Evolutionary conservation across 2,797 vertebrate species (phyloP), one percentile per base, ranked within the genome.

Genomic region (Macropodus opercularis): DNA sequence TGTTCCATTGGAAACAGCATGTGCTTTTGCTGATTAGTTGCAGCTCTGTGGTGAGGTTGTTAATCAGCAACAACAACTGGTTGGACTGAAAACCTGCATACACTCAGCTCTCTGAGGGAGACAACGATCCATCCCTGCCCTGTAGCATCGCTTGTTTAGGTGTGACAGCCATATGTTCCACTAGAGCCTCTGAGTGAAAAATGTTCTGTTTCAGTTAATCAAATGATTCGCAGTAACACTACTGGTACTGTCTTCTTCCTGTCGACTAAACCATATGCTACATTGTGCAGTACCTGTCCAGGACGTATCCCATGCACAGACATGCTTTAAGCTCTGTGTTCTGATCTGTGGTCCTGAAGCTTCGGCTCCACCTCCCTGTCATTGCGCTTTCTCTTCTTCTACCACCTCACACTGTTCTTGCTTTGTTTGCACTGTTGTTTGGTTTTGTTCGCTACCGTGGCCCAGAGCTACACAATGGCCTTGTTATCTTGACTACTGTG

Each of bases 341-440:
- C 18, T 67, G 38, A 61, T 79, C 55, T 69, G 41, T 59, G 38
- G 27, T 66, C 60, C 52, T 59, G 50, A 53, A 76, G 49, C 57
- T 79, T 58, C 63, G 31, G 44, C 54, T 75, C 68, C 60, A 31
- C 56, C 39, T 63, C 53, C 38, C 24, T 18, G 32, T 41, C 65
- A 21, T 24, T 52, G 55, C 36, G 43, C 36, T 57, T 21, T n/a
- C 47, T 32, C 24, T 50, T 22, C 60, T 77, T 74, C 63, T 40
- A 52, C 62, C 66, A 67, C 68, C 61, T 73, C 51, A 57, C 76
- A 72, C 54, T 81, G 73, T 75, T 79, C 69, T 70, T 44, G 81
- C 69, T 85, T 82, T 86, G 80, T 85, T 67, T 67, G 35, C 6
- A 22, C 69, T 80, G 73, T 87, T 90, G 88, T 89, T 87, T 72